Evolutionary conservation across 2,113 vertebrate genomes (phyloP).

Genomic region (Puffinus mauretanicus): DNA sequence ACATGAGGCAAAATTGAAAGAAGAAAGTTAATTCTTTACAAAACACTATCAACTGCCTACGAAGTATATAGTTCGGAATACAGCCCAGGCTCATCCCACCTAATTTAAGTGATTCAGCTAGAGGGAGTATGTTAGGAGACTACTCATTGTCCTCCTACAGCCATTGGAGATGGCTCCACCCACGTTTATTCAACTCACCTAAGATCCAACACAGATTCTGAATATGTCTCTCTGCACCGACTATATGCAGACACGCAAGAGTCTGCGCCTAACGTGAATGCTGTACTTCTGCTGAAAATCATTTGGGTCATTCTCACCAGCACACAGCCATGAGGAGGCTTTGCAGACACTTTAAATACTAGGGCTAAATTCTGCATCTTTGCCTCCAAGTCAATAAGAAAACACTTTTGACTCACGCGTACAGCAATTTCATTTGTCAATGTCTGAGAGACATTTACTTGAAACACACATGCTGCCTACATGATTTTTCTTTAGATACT

Average conservation of each 20-base stretch:
- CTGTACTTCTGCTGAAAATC: neutral
- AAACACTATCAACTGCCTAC: neutral
- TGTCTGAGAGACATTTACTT: neutral
- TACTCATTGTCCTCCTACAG: neutral
- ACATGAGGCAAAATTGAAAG: neutral
- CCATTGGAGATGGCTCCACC: neutral
- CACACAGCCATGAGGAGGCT: neutral
- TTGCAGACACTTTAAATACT: neutral
- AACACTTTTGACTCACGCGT: neutral
- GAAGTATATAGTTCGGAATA: neutral
- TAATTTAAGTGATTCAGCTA: neutral
- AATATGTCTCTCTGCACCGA: neutral
- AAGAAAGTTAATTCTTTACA: neutral
- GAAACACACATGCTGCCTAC: neutral
- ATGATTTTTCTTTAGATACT: neutral
- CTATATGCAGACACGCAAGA: neutral
- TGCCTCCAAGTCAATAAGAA: neutral
- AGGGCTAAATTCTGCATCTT: neutral
- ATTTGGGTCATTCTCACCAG: neutral
- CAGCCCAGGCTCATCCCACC: neutral
- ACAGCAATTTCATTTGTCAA: neutral
- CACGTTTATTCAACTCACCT: neutral
- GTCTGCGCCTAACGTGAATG: fast-evolving
- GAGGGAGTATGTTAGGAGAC: neutral
- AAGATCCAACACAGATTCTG: neutral